phyloP scores from a whole-genome alignment of 2,797 vertebrate genomes.

The Numenius phaeopus region DNA sequence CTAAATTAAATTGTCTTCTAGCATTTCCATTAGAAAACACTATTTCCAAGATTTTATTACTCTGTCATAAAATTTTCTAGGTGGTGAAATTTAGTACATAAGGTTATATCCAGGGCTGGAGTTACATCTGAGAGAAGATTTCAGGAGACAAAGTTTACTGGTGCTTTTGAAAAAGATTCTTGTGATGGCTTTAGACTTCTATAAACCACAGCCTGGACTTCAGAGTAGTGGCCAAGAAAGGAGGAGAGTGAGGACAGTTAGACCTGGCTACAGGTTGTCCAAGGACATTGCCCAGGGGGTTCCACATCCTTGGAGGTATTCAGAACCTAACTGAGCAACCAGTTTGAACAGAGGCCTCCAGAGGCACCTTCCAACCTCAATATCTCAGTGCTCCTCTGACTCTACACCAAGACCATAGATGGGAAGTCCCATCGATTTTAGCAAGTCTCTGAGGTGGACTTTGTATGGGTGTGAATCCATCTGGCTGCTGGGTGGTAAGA shows the following conservation, averaged over 20 bases:
- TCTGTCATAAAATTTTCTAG: background rate
- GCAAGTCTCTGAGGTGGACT: too few species aligned
- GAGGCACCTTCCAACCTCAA: background rate
- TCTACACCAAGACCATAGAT: accelerated
- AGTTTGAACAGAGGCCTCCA: background rate
- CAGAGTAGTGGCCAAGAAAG: accelerated
- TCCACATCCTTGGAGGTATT: background rate
- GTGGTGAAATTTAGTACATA: background rate
- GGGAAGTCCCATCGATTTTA: accelerated
- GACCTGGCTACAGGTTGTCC: background rate
- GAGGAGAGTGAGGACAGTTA: background rate
- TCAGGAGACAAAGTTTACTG: background rate
- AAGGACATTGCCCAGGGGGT: background rate
- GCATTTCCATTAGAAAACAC: constrained; percentile 12
- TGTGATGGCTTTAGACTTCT: too few species aligned
- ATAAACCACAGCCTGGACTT: background rate
- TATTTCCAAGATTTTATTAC: background rate
- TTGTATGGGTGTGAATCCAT: background rate
- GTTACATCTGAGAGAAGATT: background rate
- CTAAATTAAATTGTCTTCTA: background rate
- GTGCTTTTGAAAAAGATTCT: background rate
- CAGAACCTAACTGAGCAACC: background rate
- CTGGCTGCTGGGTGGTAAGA: too few species aligned
- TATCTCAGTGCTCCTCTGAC: background rate
- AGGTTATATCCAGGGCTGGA: background rate